These are phyloP conservation scores for Sebastes itinus DNA, from an alignment of 2,797 vertebrate species.

Conservation along the genomic window DNA sequence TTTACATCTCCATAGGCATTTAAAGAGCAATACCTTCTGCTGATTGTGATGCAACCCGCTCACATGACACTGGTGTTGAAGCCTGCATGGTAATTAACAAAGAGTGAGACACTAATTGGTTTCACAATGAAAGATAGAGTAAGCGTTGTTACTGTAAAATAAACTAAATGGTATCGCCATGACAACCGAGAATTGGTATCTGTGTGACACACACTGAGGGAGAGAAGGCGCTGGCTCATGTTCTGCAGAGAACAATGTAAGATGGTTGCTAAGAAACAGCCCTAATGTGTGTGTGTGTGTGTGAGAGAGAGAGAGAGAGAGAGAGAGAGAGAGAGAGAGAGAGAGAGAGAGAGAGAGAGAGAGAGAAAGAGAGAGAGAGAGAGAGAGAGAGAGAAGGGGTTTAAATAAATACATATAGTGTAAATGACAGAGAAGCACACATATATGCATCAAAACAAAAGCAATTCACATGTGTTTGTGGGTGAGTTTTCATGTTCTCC, in stretches of 20 bases:
- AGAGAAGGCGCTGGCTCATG: slow-evolving; percentile 14
- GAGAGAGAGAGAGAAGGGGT: neutral
- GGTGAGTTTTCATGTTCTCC: too few relatives aligned
- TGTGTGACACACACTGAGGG: slow-evolving; percentile 55
- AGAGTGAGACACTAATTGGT: slow-evolving; percentile 38
- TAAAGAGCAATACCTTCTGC: neutral
- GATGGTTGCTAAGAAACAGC: slow-evolving; percentile 69
- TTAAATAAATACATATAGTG: neutral
- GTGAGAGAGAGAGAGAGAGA: neutral
- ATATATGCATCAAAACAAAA: neutral
- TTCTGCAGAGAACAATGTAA: slow-evolving; percentile 33
- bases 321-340: too few relatives aligned
- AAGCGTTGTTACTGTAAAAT: slow-evolving; percentile 40
- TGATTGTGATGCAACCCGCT: neutral
- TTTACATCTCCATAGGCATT: neutral
- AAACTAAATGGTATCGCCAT: slow-evolving; percentile 41
- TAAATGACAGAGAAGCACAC: neutral
- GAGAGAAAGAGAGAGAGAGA: neutral
- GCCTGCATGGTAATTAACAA: slow-evolving; percentile 19
- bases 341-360: neutral
- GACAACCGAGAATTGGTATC: slow-evolving; percentile 55
- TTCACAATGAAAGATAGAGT: slow-evolving; percentile 46
- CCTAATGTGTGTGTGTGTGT: neutral
- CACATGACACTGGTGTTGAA: neutral
- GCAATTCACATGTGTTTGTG: neutral